Evolutionary conservation across 2,888 invertebrate species (phyloP), one percentile per base, ranked within the genome.

Genomic region (Abscondita cerata): DNA sequence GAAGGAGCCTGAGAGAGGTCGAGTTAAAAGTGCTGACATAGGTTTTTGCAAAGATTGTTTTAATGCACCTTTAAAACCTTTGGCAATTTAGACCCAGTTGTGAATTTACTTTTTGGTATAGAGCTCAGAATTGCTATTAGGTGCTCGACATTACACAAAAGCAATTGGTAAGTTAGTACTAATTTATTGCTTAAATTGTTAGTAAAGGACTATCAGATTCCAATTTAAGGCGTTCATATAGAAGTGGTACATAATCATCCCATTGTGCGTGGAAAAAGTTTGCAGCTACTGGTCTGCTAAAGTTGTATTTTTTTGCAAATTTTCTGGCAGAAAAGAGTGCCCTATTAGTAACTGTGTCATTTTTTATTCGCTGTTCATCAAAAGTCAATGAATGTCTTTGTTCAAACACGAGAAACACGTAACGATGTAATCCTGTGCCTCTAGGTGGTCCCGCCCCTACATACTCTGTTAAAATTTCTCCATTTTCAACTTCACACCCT

Each of bases 91-190:
- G 99, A 99, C 84, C 99, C 99, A 3, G 99, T 99, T 1, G 99
- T 99, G 41, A 99, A n/a, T n/a, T 99, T 1, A 99, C 99, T 68
- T 99, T 99, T 83, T 99, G 99, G 98, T 99, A 99, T 81, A 86
- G 99, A 76, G 99, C 99, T 1, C 98, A 0, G 99, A 99, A 81
- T 80, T 98, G 59, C 81, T 98, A 50, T 84, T 98, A 18, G 98
- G 95, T 15, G 97, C 98, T 25, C 87, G 98, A 61, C 98, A 98
- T 86, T 98, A 98, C 76, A 98, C 98, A 2, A 98, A 98, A 83
- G 98, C 97, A 64, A 98, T 98, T 74, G 94, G 94, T 93, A 83
- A 65, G 64, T 62, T 48, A n/a, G n/a, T n/a, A n/a, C n/a, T n/a
- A n/a, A n/a, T n/a, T n/a, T n/a, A n/a, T n/a, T n/a, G n/a, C n/a